phyloP scores from a whole-genome alignment of 2,113 vertebrate species.

The Prolemur simus region DNA sequence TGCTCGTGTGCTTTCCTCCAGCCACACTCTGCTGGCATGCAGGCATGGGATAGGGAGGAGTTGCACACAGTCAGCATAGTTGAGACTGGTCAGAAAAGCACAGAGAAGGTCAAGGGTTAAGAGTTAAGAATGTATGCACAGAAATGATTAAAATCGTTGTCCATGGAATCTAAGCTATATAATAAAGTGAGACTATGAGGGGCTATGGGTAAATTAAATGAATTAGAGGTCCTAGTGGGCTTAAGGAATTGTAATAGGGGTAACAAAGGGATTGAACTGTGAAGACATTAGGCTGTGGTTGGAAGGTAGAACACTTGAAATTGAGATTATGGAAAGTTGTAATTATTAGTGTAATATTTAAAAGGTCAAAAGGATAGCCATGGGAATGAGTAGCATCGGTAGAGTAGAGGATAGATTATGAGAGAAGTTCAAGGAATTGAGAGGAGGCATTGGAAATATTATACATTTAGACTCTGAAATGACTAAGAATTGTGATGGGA shows the following conservation, averaged over 20 bases:
- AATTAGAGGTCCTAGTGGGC: neutral
- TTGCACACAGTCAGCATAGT: neutral
- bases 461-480: neutral
- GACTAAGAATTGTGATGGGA: neutral
- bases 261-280: neutral
- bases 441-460: neutral
- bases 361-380: neutral
- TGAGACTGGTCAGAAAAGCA: neutral
- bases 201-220: neutral
- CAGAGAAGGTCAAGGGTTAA: neutral
- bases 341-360: conserved; percentile 24
- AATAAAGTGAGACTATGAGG: neutral
- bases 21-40: neutral
- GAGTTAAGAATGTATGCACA: neutral
- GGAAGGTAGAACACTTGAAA: neutral
- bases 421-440: neutral
- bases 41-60: neutral
- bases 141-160: neutral
- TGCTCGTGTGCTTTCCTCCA: neutral
- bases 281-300: neutral
- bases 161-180: neutral
- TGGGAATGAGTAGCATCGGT: neutral
- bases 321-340: conserved; percentile 9
- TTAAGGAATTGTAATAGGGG: neutral
- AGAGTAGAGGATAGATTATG: neutral